Conservation (phyloP, 2,888 invertebrate species). For the Autographa pulchrina region DNA sequence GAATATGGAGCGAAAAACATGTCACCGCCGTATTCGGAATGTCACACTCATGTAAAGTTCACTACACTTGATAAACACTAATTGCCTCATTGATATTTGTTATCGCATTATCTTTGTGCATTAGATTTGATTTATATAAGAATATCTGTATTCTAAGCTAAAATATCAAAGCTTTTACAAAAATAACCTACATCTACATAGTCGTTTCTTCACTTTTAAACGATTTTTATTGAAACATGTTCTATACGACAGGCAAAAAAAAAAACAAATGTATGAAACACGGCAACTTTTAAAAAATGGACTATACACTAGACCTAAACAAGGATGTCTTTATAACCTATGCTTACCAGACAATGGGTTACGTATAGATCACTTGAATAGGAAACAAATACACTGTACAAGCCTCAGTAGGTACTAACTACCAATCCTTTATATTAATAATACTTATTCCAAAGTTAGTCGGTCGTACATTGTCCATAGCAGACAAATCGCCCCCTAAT, state of each 20-base stretch:
- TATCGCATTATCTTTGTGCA: background rate
- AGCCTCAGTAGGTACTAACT: slow-evolving; percentile 24
- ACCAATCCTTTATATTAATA: slow-evolving; percentile 35
- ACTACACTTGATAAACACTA: background rate
- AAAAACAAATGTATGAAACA: no score
- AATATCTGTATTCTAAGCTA: background rate
- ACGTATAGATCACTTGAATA: background rate
- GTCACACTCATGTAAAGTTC: slow-evolving; percentile 2
- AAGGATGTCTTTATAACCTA: no score
- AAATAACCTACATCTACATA: no score
- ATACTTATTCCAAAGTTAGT: slow-evolving; percentile 31
- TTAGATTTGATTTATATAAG: background rate
- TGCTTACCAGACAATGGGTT: background rate
- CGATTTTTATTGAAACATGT: no score
- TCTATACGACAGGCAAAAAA: no score
- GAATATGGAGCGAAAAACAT: slow-evolving; percentile 1
- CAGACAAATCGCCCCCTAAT: slow-evolving; percentile 63
- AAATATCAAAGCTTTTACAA: background rate
- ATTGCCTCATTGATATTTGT: slow-evolving; percentile 2
- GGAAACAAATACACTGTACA: background rate
- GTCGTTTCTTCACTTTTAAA: no score
- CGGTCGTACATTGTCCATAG: slow-evolving; percentile 49
- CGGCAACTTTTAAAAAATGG: no score
- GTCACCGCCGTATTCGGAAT: slow-evolving; percentile 1
- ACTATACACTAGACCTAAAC: no score